Conservation (phyloP, 2,797 vertebrate genomes). For the Lepilemur septentrionalis region DNA sequence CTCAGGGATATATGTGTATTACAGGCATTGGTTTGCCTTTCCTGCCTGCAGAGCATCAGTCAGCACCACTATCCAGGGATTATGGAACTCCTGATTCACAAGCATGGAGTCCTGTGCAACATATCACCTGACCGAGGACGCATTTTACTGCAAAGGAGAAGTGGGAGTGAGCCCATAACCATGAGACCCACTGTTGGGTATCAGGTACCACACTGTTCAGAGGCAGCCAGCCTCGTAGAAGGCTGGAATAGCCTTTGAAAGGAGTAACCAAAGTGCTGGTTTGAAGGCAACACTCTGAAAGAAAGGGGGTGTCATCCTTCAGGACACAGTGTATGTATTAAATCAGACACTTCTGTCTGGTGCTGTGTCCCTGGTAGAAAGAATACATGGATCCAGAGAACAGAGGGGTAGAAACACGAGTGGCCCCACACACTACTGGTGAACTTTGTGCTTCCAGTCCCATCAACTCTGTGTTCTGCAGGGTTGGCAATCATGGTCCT, state of each 20-base stretch:
- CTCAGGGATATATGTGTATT: neutral
- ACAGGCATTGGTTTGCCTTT: neutral
- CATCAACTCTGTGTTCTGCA: neutral
- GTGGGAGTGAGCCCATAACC: neutral
- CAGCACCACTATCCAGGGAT: neutral
- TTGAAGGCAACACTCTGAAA: slow-evolving; percentile 6
- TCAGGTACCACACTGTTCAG: neutral
- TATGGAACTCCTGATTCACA: neutral
- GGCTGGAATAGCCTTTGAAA: neutral
- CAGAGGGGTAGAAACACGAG: neutral
- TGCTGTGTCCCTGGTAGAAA: neutral
- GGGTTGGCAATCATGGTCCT: neutral
- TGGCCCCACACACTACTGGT: neutral
- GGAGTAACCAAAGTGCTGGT: neutral
- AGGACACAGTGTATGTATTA: neutral
- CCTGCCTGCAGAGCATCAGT: neutral
- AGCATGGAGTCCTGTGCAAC: neutral
- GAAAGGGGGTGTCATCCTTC: neutral
- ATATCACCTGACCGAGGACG: neutral
- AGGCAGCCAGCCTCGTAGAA: neutral
- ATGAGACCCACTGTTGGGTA: neutral
- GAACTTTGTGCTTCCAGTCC: neutral
- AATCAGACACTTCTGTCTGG: neutral
- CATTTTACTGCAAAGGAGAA: neutral
- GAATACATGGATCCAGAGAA: neutral